These are phyloP conservation scores for Prosopocoilus inquinatus DNA, from an alignment of 2,888 invertebrate genomes.

Conservation along the genomic window DNA sequence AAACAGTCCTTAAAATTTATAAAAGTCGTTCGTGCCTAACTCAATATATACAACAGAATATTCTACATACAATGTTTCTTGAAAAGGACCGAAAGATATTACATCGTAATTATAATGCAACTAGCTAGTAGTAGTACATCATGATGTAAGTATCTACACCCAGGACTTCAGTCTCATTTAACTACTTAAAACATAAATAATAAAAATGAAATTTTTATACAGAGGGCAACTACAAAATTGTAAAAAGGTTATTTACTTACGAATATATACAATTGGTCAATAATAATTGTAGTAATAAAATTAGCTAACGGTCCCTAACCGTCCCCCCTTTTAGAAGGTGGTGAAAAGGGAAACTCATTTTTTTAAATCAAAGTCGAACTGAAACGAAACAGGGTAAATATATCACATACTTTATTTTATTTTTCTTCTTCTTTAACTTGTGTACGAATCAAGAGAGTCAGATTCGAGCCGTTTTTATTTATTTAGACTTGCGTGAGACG, in stretches of 20 bases:
- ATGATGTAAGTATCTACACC: slow-evolving; percentile 36
- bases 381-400: slow-evolving; percentile 8
- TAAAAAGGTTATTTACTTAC: too few relatives aligned
- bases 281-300: not conserved
- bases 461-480: not conserved
- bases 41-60: slow-evolving; percentile 19
- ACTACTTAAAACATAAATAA: slow-evolving; percentile 26
- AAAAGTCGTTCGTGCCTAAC: slow-evolving; percentile 15
- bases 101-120: slow-evolving; percentile 6
- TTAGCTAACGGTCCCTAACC: not conserved
- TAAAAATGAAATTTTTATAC: slow-evolving; percentile 16
- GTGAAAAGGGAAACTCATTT: not conserved
- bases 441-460: not conserved
- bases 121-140: slow-evolving; percentile 15
- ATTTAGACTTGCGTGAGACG: not conserved
- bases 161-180: slow-evolving; percentile 35
- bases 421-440: too few relatives aligned
- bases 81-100: slow-evolving; percentile 9
- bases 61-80: slow-evolving; percentile 9
- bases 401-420: slow-evolving; percentile 10
- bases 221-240: not conserved
- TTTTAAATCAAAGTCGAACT: slow-evolving; percentile 13
- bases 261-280: not conserved
- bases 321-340: not conserved
- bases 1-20: slow-evolving; percentile 21